These are phyloP conservation scores for Yponomeuta evonymella DNA, from an alignment of 2,888 invertebrate genomes.

Conservation along the genomic window DNA sequence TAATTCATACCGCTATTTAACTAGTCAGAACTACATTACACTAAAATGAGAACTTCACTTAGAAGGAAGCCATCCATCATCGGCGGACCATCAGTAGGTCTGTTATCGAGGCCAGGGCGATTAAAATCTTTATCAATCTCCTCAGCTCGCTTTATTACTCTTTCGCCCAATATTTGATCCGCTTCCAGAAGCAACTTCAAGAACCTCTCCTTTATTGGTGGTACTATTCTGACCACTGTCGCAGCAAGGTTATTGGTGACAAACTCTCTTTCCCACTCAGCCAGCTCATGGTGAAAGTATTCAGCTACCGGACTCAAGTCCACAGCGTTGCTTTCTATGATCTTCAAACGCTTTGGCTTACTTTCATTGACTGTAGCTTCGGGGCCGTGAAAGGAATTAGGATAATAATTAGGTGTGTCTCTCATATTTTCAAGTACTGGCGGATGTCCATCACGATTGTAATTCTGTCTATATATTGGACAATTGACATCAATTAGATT, in stretches of 20 bases:
- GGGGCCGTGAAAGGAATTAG: slow-evolving; percentile 91
- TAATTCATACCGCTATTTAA: too few relatives aligned
- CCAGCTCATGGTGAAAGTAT: slow-evolving; percentile 82
- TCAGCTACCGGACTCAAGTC: slow-evolving; percentile 75
- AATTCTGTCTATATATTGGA: slow-evolving; percentile 82
- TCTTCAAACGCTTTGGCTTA: slow-evolving; percentile 12
- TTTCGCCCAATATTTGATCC: slow-evolving; percentile 82
- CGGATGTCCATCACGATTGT: slow-evolving; percentile 88
- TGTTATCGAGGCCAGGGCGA: background rate
- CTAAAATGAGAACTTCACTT: too few relatives aligned
- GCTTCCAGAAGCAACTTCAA: slow-evolving; percentile 86
- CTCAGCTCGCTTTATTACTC: slow-evolving; percentile 55
- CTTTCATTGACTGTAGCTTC: slow-evolving; percentile 31
- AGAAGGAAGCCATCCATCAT: too few relatives aligned
- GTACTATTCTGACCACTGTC: slow-evolving; percentile 24
- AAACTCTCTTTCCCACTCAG: slow-evolving; percentile 48
- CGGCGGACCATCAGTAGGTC: too few relatives aligned
- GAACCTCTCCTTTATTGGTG: slow-evolving; percentile 83
- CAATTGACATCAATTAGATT: slow-evolving; percentile 92
- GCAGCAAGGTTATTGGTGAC: slow-evolving; percentile 27
- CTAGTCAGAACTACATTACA: too few relatives aligned
- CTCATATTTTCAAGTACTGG: slow-evolving; percentile 81
- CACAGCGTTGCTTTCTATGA: slow-evolving; percentile 13
- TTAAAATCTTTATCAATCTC: background rate
- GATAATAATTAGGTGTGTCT: slow-evolving; percentile 92